Evolutionary conservation across 92 coral and sea anemone species (phyloP).

Genomic region (Epizoanthus fatuus): DNA sequence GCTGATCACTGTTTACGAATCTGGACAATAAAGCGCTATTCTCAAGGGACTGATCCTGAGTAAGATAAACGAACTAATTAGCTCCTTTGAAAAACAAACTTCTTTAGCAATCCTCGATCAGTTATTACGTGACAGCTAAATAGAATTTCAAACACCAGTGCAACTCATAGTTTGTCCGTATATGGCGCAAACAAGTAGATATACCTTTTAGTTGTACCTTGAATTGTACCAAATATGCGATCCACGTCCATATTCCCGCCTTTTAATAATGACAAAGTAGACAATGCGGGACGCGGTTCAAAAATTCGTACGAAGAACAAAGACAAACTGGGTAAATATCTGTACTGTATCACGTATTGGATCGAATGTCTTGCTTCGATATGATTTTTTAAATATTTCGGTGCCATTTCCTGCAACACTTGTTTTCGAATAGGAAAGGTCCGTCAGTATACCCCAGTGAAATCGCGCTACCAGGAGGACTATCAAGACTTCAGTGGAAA

Average conservation of each 20-base stretch:
- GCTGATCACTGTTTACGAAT: too few species aligned
- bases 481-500: constrained; percentile 29
- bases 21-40: too few species aligned
- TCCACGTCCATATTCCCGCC: not conserved
- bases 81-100: too few species aligned
- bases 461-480: constrained; percentile 8
- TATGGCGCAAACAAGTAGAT: too few species aligned
- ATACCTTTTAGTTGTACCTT: too few species aligned
- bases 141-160: too few species aligned
- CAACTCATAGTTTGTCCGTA: too few species aligned
- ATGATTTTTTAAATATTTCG: not conserved
- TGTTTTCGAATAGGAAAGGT: not conserved
- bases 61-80: too few species aligned
- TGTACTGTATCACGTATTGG: not conserved
- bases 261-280: not conserved
- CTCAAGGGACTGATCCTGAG: too few species aligned
- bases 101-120: too few species aligned
- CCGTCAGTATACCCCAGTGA: constrained; percentile 10
- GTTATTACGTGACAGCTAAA: too few species aligned
- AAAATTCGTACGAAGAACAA: constrained; percentile 3
- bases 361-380: not conserved
- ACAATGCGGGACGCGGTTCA: not conserved
- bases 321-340: constrained; percentile 1
- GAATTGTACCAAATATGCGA: too few species aligned
- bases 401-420: not conserved